Conservation (phyloP, 2,888 invertebrate genomes). For the Aspidapion aeneum region DNA sequence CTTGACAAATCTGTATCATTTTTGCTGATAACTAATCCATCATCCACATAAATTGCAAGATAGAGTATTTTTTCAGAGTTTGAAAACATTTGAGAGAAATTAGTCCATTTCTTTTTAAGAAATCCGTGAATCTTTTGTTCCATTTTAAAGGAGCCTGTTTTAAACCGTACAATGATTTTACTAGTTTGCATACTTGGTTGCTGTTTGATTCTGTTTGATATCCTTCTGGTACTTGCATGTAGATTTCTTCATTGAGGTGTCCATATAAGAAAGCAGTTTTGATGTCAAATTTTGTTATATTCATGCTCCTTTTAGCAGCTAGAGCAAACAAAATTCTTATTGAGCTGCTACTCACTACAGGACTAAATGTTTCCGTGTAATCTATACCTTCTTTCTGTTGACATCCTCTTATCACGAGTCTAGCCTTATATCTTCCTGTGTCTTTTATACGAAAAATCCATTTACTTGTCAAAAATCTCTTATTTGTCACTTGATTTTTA, state of each 20-base stretch:
- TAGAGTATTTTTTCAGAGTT: constrained; percentile 9
- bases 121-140: constrained; percentile 17
- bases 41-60: constrained; percentile 23
- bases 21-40: constrained; percentile 13
- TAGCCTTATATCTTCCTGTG: constrained; percentile 19
- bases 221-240: constrained; percentile 24
- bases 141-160: constrained; percentile 19
- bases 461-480: constrained; percentile 18
- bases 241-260: constrained; percentile 20
- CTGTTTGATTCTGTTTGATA: constrained; percentile 7
- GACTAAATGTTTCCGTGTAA: constrained; percentile 21
- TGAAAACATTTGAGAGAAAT: constrained; percentile 12
- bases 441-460: constrained; percentile 18
- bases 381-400: constrained; percentile 16
- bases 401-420: constrained; percentile 20
- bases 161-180: constrained; percentile 20
- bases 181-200: constrained; percentile 16
- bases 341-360: constrained; percentile 12
- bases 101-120: constrained; percentile 13
- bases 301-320: constrained; percentile 10
- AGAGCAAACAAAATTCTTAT: constrained; percentile 19
- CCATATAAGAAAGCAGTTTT: constrained; percentile 26
- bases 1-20: constrained; percentile 3
- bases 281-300: constrained; percentile 22
- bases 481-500: constrained; percentile 17